phyloP scores from a whole-genome alignment of 2,888 invertebrate genomes.

The Netelia fuscicornis region DNA sequence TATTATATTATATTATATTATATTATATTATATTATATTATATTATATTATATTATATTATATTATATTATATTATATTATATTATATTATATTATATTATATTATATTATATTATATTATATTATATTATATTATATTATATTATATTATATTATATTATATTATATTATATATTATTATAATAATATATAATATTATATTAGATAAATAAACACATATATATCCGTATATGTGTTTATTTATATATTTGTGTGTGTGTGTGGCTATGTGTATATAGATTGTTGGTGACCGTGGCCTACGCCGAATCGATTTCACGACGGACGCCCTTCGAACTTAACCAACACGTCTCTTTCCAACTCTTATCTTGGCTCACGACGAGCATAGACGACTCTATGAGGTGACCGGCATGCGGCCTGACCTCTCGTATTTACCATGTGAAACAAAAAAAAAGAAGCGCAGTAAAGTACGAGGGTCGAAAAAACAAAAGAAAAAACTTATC shows the following conservation, averaged over 20 bases:
- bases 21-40: too few species aligned
- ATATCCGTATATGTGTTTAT: background rate
- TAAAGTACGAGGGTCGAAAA: background rate
- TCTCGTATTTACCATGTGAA: background rate
- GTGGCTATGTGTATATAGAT: background rate
- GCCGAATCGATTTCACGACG: constrained; percentile 74
- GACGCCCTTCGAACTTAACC: constrained; percentile 73
- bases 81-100: too few species aligned
- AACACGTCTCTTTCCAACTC: constrained; percentile 64
- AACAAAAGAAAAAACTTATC: background rate
- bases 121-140: too few species aligned
- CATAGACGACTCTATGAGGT: constrained; percentile 27
- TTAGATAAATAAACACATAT: too few species aligned
- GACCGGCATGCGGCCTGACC: constrained; percentile 22
- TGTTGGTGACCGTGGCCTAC: constrained; percentile 69
- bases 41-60: too few species aligned
- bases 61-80: too few species aligned
- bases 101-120: too few species aligned
- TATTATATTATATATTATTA: too few species aligned
- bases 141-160: too few species aligned
- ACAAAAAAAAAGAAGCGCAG: background rate
- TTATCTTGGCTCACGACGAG: constrained; percentile 25
- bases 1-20: too few species aligned
- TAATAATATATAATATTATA: too few species aligned
- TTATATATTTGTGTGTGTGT: background rate